A percentile compares a stretch with the other conserved stretches of the same genome.
phyloP scores from a whole-genome alignment of 2,113 vertebrate species.

The Xyliphius kryptos region DNA sequence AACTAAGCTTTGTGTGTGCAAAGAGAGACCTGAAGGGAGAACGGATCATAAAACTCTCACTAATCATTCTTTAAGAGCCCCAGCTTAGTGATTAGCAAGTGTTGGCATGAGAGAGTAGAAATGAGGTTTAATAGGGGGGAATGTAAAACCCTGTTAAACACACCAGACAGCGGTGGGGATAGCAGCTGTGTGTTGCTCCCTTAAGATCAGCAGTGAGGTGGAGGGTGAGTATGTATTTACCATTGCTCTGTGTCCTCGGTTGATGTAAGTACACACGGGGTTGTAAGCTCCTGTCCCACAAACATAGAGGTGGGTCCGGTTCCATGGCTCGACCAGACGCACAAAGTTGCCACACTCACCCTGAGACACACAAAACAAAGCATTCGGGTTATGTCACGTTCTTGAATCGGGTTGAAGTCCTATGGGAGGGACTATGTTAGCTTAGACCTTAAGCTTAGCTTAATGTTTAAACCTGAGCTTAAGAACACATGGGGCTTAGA shows the following conservation, averaged over 20 bases:
- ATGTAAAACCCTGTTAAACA: conserved; percentile 28
- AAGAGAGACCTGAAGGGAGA: neutral
- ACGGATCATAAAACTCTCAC: neutral
- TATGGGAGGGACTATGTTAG: too few relatives aligned
- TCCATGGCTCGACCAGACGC: conserved; percentile 95
- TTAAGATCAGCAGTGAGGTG: neutral
- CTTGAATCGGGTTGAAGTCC: too few relatives aligned
- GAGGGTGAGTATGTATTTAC: conserved; percentile 55
- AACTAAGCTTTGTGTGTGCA: neutral
- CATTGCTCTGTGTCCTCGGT: conserved; percentile 88
- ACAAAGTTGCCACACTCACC: conserved; percentile 96
- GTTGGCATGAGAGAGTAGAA: conserved; percentile 32
- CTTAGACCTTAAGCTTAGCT: too few relatives aligned
- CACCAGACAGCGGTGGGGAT: conserved; percentile 60
- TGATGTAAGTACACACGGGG: conserved; percentile 89
- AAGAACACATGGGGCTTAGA: too few relatives aligned
- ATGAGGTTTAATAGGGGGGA: conserved; percentile 1
- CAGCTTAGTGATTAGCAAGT: neutral
- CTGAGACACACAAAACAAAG: conserved; percentile 55
- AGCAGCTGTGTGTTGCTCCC: conserved; percentile 50
- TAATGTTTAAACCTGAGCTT: too few relatives aligned
- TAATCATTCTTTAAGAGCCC: conserved; percentile 10
- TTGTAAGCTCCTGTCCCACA: conserved; percentile 96
- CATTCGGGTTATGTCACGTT: too few relatives aligned
- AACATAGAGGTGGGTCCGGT: conserved; percentile 90